Evolutionary conservation across 2,113 vertebrate species (phyloP).

Genomic region (Leptosomus discolor): DNA sequence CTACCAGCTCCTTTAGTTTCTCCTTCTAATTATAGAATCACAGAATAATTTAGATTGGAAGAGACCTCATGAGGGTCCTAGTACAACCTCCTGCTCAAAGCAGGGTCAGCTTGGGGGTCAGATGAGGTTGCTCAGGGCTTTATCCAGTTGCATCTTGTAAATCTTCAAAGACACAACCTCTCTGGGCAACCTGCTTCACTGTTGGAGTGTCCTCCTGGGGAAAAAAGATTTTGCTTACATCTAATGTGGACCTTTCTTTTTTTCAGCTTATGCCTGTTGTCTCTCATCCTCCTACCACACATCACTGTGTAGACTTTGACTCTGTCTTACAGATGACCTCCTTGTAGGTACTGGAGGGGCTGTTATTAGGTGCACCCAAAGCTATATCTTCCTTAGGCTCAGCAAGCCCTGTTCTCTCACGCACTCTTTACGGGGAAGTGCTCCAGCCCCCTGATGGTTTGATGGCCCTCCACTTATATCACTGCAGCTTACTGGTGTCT

Average conservation of each 20-base stretch:
- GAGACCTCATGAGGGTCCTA: background rate
- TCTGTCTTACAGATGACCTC: background rate
- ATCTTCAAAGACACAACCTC: background rate
- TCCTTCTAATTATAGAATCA: too few species aligned
- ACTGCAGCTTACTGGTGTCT: background rate
- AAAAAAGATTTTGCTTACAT: background rate
- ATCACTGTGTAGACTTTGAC: background rate
- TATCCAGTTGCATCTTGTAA: background rate
- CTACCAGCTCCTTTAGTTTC: too few species aligned
- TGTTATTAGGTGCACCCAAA: background rate
- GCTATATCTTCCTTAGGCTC: background rate
- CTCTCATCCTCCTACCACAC: background rate
- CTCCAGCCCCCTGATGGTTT: background rate
- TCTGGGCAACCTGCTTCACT: background rate
- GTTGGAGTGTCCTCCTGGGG: background rate
- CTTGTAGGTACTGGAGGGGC: background rate
- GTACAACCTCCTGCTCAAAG: background rate
- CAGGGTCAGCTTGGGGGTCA: background rate
- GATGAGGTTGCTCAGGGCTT: background rate
- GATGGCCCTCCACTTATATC: background rate
- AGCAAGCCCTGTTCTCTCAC: background rate
- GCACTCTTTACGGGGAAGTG: too few species aligned
- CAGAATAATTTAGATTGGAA: background rate
- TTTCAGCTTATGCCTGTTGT: background rate
- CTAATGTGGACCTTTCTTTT: background rate